Base-by-base conservation (phyloP, 2,113 vertebrate species). In the Herpetotheres cachinnans region DNA sequence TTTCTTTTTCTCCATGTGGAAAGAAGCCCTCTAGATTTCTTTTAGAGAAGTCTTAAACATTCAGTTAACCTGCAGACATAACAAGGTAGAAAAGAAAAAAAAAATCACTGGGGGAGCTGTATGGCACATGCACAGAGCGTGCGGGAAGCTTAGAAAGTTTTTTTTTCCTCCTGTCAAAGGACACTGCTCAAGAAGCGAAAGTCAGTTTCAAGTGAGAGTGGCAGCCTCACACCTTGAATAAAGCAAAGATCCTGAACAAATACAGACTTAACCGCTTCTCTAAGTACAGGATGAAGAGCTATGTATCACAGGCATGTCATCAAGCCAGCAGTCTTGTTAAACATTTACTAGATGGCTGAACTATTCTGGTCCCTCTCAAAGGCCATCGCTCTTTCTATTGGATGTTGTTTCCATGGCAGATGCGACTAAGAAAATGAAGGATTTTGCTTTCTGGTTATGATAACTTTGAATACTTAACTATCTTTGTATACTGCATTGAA, bases 101-200 rank as follows among this genome's bases (percentile, higher is more conserved):
- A 84, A 50, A 29, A 27, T 69, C 36, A 11, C 36, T 30, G 6
- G 7, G 10, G 10, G 13, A 93, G 10, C 24, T 44, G 21, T 44
- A 27, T 32, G 20, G 13, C 16, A 55, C 8, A 44, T 32, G 20
- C 20, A 52, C 7, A 5, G 38, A 76, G 26, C 26, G 82, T 0
- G 0, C 6, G 30, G 18, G 30, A 84, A 74, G 15, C 34, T 72
- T 12, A 6, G 2, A 56, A 26, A 52, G 5, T 8, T 2, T 20
- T 58, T 61, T 49, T 21, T 10, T 3, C 15, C 5, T 11, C 20
- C 24, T 30, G 4, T 52, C 27, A 89, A 47, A 77, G 18, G 7
- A 42, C 16, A 21, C 29, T 0, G 1, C 22, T 82, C 9, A 56
- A 61, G 66, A 79, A 56, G 10, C 2, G 17, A 61, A 85, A 49